phyloP scores from a whole-genome alignment of 1,140 invertebrate genomes.

The Aphaenogaster floridana region DNA sequence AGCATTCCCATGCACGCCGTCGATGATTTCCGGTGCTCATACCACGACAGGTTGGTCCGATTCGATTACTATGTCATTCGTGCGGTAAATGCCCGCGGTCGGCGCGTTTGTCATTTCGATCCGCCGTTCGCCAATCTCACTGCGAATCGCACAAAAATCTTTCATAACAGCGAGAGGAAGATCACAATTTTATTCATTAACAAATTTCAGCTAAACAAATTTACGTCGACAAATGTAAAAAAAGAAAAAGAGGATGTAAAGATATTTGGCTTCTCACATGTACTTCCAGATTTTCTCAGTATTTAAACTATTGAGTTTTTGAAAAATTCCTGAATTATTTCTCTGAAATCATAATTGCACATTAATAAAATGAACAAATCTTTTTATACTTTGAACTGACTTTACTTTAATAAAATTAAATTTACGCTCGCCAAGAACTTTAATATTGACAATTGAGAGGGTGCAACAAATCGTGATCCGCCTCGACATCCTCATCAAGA shows the following conservation, averaged over 20 bases:
- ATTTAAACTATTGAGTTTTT: background rate
- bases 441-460: background rate
- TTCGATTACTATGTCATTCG: slow-evolving; percentile 50
- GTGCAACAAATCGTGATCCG: background rate
- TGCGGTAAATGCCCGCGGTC: slow-evolving; percentile 19
- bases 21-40: slow-evolving; percentile 58
- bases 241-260: background rate
- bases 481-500: background rate
- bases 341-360: background rate
- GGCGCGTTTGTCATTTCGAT: slow-evolving; percentile 29
- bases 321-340: slow-evolving; percentile 7
- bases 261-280: background rate
- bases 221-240: background rate
- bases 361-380: background rate
- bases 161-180: background rate
- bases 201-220: background rate
- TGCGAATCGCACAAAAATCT: background rate
- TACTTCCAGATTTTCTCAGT: background rate
- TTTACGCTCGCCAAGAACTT: background rate
- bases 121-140: slow-evolving; percentile 23
- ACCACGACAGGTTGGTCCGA: slow-evolving; percentile 21
- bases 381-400: background rate
- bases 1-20: slow-evolving; percentile 41
- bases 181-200: background rate
- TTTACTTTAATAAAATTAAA: slow-evolving; percentile 1